Conservation (phyloP, 2,888 invertebrate species). For the Polia nebulosa region DNA sequence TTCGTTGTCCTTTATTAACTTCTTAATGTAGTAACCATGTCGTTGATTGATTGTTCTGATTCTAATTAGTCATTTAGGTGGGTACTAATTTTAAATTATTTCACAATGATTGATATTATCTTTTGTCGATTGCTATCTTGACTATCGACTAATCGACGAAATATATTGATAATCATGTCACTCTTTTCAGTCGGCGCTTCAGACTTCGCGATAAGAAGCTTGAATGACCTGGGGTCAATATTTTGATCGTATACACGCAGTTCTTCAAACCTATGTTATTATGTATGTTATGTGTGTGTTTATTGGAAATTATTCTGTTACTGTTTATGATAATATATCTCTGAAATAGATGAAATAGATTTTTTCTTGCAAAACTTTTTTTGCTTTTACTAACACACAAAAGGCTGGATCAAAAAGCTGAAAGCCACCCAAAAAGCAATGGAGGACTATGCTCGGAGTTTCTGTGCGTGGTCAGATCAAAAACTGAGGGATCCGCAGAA, state of each 20-base stretch:
- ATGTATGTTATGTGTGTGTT: not conserved
- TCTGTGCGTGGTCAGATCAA: not conserved
- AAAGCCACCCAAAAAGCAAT: not conserved
- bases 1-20: not conserved
- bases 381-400: not conserved
- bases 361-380: too few species aligned
- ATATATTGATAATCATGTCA: slow-evolving; percentile 1
- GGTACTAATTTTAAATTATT: too few species aligned
- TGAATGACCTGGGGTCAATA: not conserved
- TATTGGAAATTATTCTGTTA: not conserved
- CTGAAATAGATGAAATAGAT: not conserved
- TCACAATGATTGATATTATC: not conserved
- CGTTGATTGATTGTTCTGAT: slow-evolving; percentile 21
- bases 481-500: too few species aligned
- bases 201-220: slow-evolving; percentile 9
- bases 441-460: not conserved
- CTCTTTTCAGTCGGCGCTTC: slow-evolving; percentile 40
- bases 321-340: not conserved
- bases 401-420: not conserved
- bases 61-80: not conserved
- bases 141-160: not conserved
- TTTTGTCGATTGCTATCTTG: slow-evolving; percentile 5
- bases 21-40: slow-evolving; percentile 13
- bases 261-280: not conserved
- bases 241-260: not conserved